A percentile compares a stretch with the other conserved stretches of the same genome.
phyloP scores from a whole-genome alignment of 2,113 vertebrate species.

The Pomatostomus ruficeps region DNA sequence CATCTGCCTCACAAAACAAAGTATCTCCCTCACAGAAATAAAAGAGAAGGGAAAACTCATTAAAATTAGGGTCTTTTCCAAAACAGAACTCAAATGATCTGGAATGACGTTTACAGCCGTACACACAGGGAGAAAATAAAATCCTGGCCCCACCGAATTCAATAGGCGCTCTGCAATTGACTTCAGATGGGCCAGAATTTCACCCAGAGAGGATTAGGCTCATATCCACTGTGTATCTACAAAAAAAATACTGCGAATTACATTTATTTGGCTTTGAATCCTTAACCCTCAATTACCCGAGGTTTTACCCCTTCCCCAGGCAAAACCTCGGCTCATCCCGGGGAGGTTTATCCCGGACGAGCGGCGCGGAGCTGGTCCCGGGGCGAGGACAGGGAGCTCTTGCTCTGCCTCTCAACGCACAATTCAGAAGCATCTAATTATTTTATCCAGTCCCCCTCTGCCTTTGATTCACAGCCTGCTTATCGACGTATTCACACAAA shows the following conservation, averaged over 20 bases:
- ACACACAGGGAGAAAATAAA: conserved; percentile 42
- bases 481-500: conserved; percentile 66
- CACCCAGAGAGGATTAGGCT: conserved; percentile 40
- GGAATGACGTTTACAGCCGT: conserved; percentile 20
- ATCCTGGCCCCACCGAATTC: conserved; percentile 55
- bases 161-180: conserved; percentile 60
- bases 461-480: conserved; percentile 54
- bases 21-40: conserved; percentile 31
- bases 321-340: background rate
- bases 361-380: background rate
- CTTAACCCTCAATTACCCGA: conserved; percentile 33
- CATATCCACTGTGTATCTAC: conserved; percentile 14
- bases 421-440: conserved; percentile 60
- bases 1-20: conserved; percentile 45
- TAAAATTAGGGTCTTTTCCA: conserved; percentile 28
- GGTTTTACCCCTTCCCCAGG: background rate
- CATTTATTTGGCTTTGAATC: conserved; percentile 16
- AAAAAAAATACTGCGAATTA: conserved; percentile 32
- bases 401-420: conserved; percentile 40
- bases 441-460: conserved; percentile 36
- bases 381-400: background rate
- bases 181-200: conserved; percentile 60
- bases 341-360: background rate
- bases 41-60: conserved; percentile 28
- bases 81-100: conserved; percentile 36